Base-by-base conservation (phyloP, 2,797 vertebrate species). In the Hemibagrus guttatus region DNA sequence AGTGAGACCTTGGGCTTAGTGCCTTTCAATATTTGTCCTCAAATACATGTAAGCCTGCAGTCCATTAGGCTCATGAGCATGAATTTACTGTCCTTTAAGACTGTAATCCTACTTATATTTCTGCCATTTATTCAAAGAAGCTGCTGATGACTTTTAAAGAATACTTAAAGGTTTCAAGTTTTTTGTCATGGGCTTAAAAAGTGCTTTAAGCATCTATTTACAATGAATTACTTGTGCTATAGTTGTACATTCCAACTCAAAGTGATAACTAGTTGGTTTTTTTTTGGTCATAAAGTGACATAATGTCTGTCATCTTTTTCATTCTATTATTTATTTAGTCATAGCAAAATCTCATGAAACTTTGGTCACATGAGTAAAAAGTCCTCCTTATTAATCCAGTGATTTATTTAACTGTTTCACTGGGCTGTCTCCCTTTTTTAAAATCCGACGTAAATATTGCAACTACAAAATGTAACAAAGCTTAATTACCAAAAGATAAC, bases 1-100 rank as follows among this genome's bases (percentile, higher is more conserved):
- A 81, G 75, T 86, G 64, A 66, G 72, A 85, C 91, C 91, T 92
- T 92, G 86, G 91, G 91, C 88, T 85, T 84, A 19, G 46, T 89
- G 87, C 84, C 74, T 87, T 91, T 90, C 59, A 87, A 79, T 80
- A 86, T 87, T 88, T 89, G 83, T 88, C 76, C 81, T 87, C 59
- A 87, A 87, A 87, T 87, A 84, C 35, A n/a, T 63, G 14, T 42
- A 56, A 56, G 54, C 54, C 76, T 26, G 2, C 61, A 68, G 83
- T 88, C 81, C 82, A 90, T 90, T 90, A 83, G 85, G 52, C 81
- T 85, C 85, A 85, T 89, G 83, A 88, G 72, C 81, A 63, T 42
- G 78, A 81, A 81, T 61, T 23, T 35, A 85, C 76, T 80, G 6
- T 21, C 80, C 49, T 80, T 79, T 85, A 78, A 88, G 61, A 83